Evolutionary conservation across 2,797 vertebrate species (phyloP).

Genomic region (Yasuhikotakia modesta): DNA sequence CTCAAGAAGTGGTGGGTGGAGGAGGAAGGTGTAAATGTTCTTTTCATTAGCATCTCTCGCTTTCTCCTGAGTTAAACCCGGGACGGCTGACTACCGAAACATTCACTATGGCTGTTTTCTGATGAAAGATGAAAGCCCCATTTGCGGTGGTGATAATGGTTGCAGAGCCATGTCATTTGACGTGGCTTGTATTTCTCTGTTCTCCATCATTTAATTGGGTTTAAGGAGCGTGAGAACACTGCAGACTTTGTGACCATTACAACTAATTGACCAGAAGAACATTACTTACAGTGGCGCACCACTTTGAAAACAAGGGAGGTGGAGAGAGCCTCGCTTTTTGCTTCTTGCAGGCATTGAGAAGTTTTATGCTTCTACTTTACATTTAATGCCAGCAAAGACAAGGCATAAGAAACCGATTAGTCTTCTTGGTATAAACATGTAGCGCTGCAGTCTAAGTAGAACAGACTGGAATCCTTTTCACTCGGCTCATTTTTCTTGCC

Average conservation of each 20-base stretch:
- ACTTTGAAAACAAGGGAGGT: conserved; percentile 63
- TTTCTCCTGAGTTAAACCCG: conserved; percentile 72
- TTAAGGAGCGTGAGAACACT: conserved; percentile 70
- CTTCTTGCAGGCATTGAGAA: conserved; percentile 26
- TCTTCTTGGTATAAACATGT: conserved; percentile 60
- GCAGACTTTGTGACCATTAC: conserved; percentile 72
- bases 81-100: conserved; percentile 60
- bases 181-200: conserved; percentile 62
- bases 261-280: conserved; percentile 75
- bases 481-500: conserved; percentile 57
- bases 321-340: conserved; percentile 33
- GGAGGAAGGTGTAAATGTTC: conserved; percentile 72
- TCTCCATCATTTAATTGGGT: conserved; percentile 71
- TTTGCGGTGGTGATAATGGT: conserved; percentile 67
- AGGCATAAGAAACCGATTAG: conserved; percentile 34
- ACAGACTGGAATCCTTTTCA: conserved; percentile 60
- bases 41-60: conserved; percentile 74
- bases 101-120: conserved; percentile 72
- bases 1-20: conserved; percentile 55
- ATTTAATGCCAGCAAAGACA: conserved; percentile 7
- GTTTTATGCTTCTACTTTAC: conserved; percentile 21
- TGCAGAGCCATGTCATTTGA: conserved; percentile 68
- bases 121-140: conserved; percentile 77
- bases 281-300: conserved; percentile 67
- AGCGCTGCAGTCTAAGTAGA: conserved; percentile 60